Base-by-base conservation (phyloP, 2,888 invertebrate species). In the Orthosia cruda region DNA sequence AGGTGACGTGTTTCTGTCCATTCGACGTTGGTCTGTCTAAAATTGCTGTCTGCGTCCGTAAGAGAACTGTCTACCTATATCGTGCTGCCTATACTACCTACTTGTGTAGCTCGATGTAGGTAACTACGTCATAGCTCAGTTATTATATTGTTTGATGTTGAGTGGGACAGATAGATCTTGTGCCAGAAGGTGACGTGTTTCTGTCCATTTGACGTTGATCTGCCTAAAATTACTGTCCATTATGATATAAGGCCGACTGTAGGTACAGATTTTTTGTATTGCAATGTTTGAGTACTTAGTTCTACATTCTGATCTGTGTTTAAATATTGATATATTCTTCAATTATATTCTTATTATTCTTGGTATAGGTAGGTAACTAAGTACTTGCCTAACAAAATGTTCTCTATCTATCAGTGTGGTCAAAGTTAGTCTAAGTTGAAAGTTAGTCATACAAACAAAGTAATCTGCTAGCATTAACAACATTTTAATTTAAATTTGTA, bases 21-120 rank as follows among this genome's bases (percentile, higher is more conserved):
- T n/a, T 1, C 1, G 23, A 15, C 12, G 64, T 18, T 20, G 26
- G 16, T 63, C n/a, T 9, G 16, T 13, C 1, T 32, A 13, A 32
- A 64, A 49, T 49, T 26, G 26, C 1, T 26, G n/a, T n/a, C n/a
- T 93, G 91, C 89, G 91, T 86, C 89, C 86, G 90, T 87, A 84
- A 79, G 85, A 85, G 90, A 87, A 88, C 91, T 91, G 89, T 89
- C 89, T 88, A 79, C 64, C 64, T 78, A 80, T 87, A 83, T 80
- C 74, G 77, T 78, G 74, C 57, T 83, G 58, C 50, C 62, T 32
- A 32, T n/a, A n/a, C 26, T 32, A 32, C 26, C 26, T 80, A 80
- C 65, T 69, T 83, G 68, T 83, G 49, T 71, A 70, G 83, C 66
- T 63, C 68, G 66, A 23, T 50, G 49, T 49, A 50, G 4, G 20